Evolutionary conservation across 1,140 invertebrate species (phyloP), one percentile per base, ranked within the genome.

Genomic region (Heliothis subflexa): DNA sequence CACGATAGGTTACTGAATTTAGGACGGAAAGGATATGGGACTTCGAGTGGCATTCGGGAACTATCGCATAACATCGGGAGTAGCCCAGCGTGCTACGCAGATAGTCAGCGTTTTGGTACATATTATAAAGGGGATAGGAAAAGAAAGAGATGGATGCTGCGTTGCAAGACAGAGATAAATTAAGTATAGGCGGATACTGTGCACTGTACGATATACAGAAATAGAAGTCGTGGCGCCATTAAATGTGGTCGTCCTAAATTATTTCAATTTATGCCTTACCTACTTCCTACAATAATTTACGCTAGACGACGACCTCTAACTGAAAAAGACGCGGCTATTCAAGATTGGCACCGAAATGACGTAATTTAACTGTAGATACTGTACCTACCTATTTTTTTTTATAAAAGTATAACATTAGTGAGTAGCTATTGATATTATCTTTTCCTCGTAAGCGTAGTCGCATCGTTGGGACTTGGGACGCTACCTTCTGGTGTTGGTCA

Each of bases 131-230:
- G 61, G 76, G 83, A 76, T 80, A 81, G 79, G 78, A 74, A 78
- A 57, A 72, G 81, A 81, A 62, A 76, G 80, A 83, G 72, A 83
- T 59, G 75, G 79, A 54, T 45, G 62, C 28, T 52, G 47, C 62
- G 61, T 52, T 45, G 77, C 59, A 70, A 76, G 80, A 85, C 64
- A 78, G 81, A 81, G 83, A 85, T 49, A 73, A 64, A 78, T 71
- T 18, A 18, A 55, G 82, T 78, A 75, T 71, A 82, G 86, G 86
- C 92, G 89, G 90, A 93, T 92, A 89, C 89, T 91, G 90, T 79
- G 85, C 78, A 83, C 85, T 88, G 40, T 77, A 81, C 76, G 78
- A 83, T 76, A 83, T 74, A 87, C 86, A 86, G 81, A 93, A 92
- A 93, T 93, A 93, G 90, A 91, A 79, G 79, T 72, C 79, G 83